These are phyloP conservation scores for Ectemnius lituratus DNA, from an alignment of 2,888 invertebrate species.

Conservation along the genomic window DNA sequence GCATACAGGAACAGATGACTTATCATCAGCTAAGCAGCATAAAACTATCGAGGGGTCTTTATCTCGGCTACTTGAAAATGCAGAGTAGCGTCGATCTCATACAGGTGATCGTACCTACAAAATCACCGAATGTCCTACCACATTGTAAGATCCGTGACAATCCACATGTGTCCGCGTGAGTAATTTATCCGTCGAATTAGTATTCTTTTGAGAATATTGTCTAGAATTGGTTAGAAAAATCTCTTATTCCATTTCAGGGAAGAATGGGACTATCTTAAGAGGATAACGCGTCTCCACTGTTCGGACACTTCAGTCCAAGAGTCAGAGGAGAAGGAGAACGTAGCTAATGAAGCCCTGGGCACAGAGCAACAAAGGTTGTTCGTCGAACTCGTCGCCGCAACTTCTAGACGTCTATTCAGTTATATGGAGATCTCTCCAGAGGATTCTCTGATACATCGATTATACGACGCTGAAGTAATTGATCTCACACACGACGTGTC, in stretches of 20 bases:
- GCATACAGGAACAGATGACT: conserved; percentile 88
- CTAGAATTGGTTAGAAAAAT: too few species aligned
- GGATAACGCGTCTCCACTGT: conserved; percentile 67
- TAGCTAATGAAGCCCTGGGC: conserved; percentile 67
- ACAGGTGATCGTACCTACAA: conserved; percentile 93
- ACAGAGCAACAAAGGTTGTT: conserved; percentile 90
- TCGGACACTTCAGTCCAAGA: conserved; percentile 78
- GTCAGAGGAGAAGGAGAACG: conserved; percentile 71
- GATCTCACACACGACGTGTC: conserved; percentile 95
- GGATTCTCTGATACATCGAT: conserved; percentile 86
- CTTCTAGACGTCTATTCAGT: conserved; percentile 86
- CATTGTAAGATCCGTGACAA: conserved; percentile 96
- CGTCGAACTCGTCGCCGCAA: conserved; percentile 87
- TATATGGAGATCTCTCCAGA: conserved; percentile 89
- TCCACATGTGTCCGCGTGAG: conserved; percentile 96
- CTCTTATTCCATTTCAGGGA: conserved; percentile 82
- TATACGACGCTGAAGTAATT: conserved; percentile 96
- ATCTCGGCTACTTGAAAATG: conserved; percentile 97
- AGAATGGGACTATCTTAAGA: conserved; percentile 95
- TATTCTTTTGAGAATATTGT: neutral
- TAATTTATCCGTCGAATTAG: conserved; percentile 55
- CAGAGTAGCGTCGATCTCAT: conserved; percentile 97
- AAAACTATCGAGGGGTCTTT: conserved; percentile 91
- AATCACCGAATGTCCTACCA: conserved; percentile 96
- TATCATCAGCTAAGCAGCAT: conserved; percentile 90